These are phyloP conservation scores for Geococcyx californianus DNA, from an alignment of 2,113 vertebrate genomes.

Conservation along the genomic window DNA sequence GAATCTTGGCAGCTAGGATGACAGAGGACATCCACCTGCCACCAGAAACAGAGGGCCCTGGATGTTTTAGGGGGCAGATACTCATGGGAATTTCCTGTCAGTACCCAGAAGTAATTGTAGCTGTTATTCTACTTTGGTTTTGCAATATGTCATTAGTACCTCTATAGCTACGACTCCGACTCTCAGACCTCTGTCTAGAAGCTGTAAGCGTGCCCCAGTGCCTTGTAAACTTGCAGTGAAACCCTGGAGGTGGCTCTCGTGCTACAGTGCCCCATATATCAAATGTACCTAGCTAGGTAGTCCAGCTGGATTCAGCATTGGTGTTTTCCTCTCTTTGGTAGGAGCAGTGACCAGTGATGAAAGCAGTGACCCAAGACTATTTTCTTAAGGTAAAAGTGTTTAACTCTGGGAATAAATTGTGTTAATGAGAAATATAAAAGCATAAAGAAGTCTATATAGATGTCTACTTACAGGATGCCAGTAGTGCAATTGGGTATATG, in stretches of 20 bases:
- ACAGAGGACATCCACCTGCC: not conserved
- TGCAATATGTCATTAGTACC: not conserved
- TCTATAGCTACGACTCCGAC: not conserved
- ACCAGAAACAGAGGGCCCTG: not conserved
- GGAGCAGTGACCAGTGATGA: not conserved
- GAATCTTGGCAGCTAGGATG: not conserved
- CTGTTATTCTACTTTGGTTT: not conserved
- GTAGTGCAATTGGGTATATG: not conserved
- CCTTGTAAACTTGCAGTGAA: not conserved
- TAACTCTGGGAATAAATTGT: not conserved
- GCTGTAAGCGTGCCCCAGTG: not conserved
- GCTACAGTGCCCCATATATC: not conserved
- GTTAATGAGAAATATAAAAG: not conserved
- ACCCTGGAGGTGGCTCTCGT: not conserved
- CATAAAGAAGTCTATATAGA: not conserved
- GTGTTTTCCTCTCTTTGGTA: not conserved
- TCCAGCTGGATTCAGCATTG: rapidly evolving
- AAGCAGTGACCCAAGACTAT: not conserved
- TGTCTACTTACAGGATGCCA: not conserved
- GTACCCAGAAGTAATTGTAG: not conserved
- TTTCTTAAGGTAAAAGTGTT: not conserved
- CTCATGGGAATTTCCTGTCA: rapidly evolving
- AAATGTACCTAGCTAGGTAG: not conserved
- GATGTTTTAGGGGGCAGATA: not conserved
- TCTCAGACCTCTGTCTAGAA: not conserved